These are phyloP conservation scores for Conops quadrifasciatus DNA, from an alignment of 2,888 invertebrate genomes.

Conservation along the genomic window DNA sequence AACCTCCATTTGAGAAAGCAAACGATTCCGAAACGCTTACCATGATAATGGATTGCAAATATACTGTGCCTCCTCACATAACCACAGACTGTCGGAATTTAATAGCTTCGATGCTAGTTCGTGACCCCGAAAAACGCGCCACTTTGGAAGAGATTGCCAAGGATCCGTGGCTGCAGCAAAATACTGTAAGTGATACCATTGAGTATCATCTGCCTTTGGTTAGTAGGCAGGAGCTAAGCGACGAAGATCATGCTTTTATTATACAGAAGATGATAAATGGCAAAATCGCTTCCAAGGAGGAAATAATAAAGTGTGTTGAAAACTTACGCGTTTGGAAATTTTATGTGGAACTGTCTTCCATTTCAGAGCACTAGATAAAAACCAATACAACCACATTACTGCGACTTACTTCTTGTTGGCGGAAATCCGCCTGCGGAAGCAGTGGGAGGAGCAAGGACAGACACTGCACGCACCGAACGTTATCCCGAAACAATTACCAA, in stretches of 20 bases:
- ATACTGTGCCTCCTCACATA: conserved; percentile 88
- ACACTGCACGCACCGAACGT: conserved; percentile 56
- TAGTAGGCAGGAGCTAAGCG: conserved; percentile 87
- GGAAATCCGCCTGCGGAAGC: conserved; percentile 86
- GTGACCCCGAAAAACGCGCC: conserved; percentile 91
- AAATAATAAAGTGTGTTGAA: conserved; percentile 82
- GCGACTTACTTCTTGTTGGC: conserved; percentile 97
- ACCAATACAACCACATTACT: conserved; percentile 98
- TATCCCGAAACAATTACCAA: conserved; percentile 48
- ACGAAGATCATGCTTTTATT: conserved; percentile 90
- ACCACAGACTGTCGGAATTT: conserved; percentile 87
- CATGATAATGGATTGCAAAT: conserved; percentile 99
- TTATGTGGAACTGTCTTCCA: not conserved
- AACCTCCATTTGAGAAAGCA: conserved; percentile 98
- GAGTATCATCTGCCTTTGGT: conserved; percentile 80
- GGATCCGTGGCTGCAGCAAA: conserved; percentile 82
- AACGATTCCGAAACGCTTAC: conserved; percentile 99
- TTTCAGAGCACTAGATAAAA: conserved; percentile 85
- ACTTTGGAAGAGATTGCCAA: conserved; percentile 86
- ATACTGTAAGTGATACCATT: conserved; percentile 61
- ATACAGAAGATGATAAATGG: conserved; percentile 97
- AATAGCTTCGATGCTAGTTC: conserved; percentile 91
- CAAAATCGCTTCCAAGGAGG: conserved; percentile 91
- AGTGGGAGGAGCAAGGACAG: conserved; percentile 73
- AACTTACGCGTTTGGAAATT: not conserved